Evolutionary conservation across 1,140 invertebrate species (phyloP), one percentile per base, ranked within the genome.

Genomic region (Drosophila tropicalis): DNA sequence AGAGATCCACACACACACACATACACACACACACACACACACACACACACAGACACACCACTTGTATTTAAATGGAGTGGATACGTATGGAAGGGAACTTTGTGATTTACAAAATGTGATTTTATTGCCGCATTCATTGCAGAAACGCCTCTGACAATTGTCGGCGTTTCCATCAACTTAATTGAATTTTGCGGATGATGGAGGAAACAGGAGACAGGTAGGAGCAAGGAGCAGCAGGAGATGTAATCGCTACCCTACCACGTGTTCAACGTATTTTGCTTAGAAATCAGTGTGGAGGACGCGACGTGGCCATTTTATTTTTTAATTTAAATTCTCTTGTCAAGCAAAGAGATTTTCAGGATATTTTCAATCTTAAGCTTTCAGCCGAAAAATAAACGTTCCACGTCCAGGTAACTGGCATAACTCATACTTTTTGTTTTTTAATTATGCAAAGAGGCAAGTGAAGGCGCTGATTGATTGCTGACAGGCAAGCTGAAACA

Each of bases 401-500:
- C 78, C 81, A 65, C 70, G 79, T 13, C 54, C 67, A 82, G 75
- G 70, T 70, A 70, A 78, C 51, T 56, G 70, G 65, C 75, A 82
- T 79, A 82, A 79, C 83, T 72, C 84, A 87, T 87, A 86, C 70
- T 81, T 79, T 87, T 29, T 29, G 29, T 29, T 29, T 87, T 83
- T 86, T 86, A 86, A 86, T 86, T 86, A 86, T 86, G 83, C 83
- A 87, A 83, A 86, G 76, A 86, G 83, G 79, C 68, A 62, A 62
- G 29, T 56, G 66, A 70, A 70, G 64, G 61, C 65, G 66, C 82
- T 86, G 82, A 86, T 86, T 86, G 82, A 86, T 86, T 83, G 82
- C 62, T 68, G 79, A 76, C 78, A 70, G 55, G 67, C 51, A 13
- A n/a, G 70, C 40, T 74, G 62, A 76, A 77, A 77, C 75, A 77